Conservation (phyloP, 2,797 vertebrate genomes). For the Anguilla pacifica region DNA sequence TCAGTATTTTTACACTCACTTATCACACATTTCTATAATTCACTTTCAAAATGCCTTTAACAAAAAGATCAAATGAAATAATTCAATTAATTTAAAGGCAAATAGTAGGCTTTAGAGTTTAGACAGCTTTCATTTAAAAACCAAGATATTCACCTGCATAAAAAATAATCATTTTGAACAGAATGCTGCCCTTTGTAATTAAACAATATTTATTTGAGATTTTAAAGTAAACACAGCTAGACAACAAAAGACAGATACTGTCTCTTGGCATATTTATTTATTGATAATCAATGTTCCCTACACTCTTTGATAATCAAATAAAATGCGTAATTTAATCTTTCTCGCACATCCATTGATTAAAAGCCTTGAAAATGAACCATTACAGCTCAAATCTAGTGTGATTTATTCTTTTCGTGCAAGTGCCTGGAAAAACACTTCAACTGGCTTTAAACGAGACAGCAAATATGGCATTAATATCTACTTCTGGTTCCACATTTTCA, state of each 20-base stretch:
- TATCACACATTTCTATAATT: not conserved
- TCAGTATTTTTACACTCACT: not conserved
- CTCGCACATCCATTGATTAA: not conserved
- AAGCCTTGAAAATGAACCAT: slow-evolving; percentile 1
- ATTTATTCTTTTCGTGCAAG: not conserved
- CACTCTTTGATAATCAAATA: slow-evolving; percentile 2
- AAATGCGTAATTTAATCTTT: slow-evolving; percentile 5
- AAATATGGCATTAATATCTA: not conserved
- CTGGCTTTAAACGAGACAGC: not conserved
- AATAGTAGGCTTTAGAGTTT: not conserved
- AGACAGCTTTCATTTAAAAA: not conserved
- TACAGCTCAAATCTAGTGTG: not conserved
- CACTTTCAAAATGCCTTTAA: not conserved
- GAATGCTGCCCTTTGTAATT: not conserved
- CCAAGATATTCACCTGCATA: not conserved
- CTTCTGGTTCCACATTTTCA: not conserved
- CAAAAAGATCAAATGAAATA: not conserved
- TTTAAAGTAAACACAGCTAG: not conserved
- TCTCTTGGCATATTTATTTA: not conserved
- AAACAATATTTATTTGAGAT: slow-evolving; percentile 3
- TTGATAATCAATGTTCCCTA: slow-evolving; percentile 10
- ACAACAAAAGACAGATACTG: not conserved
- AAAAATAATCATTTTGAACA: not conserved
- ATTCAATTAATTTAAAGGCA: not conserved
- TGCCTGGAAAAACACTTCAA: not conserved